Conservation (phyloP, 2,888 invertebrate species). For the Cepaea hortensis region DNA sequence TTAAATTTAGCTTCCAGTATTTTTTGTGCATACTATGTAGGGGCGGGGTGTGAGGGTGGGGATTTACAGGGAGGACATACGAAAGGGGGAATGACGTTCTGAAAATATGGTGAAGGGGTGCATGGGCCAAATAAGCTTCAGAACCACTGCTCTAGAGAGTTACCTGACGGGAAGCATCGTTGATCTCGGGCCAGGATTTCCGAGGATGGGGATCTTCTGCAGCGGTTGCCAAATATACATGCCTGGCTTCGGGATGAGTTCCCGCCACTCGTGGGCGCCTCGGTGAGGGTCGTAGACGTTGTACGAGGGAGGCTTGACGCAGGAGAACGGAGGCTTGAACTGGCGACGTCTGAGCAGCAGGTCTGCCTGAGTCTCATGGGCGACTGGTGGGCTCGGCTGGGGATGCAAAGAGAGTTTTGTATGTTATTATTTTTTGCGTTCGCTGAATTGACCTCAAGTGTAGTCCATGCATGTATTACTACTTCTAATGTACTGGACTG, state of each 20-base stretch:
- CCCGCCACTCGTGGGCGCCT: conserved; percentile 35
- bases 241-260: conserved; percentile 2
- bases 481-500: too few relatives aligned
- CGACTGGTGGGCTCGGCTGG: background rate
- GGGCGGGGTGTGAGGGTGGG: too few relatives aligned
- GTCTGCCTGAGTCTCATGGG: background rate
- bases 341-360: background rate
- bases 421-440: background rate
- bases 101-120: too few relatives aligned
- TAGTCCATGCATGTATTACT: too few relatives aligned
- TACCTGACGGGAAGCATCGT: conserved; percentile 23
- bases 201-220: conserved; percentile 19
- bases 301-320: background rate
- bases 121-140: too few relatives aligned
- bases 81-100: too few relatives aligned
- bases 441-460: too few relatives aligned
- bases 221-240: conserved; percentile 27
- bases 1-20: too few relatives aligned
- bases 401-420: background rate
- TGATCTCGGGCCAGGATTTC: background rate
- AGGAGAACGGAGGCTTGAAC: background rate
- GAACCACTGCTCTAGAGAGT: too few relatives aligned
- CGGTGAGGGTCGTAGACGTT: conserved; percentile 15
- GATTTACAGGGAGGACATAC: too few relatives aligned
- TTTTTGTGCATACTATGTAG: too few relatives aligned